Evolutionary conservation across 2,888 invertebrate genomes (phyloP), one percentile per base, ranked within the genome.

Genomic region (Trissolcus japonicus): DNA sequence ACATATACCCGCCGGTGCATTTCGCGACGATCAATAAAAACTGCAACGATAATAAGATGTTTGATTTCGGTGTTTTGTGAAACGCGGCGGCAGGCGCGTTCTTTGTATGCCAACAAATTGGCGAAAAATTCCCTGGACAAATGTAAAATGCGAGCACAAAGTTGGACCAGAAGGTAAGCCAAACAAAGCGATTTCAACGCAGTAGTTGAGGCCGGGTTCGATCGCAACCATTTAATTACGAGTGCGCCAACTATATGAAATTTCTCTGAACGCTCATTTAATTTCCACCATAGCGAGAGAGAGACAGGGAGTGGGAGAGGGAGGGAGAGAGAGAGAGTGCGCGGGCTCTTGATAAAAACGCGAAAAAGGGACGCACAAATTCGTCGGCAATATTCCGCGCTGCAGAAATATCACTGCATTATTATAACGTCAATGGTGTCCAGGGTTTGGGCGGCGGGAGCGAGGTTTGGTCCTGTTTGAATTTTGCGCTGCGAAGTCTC

Each of bases 151-250:
- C 62, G 50, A 60, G 63, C 63, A 35, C 35, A 65, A 75, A 59
- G 60, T 63, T 69, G 46, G 35, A 48, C 59, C 21, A 7, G 51
- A 54, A 19, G 68, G 51, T 57, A 67, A 66, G 57, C 66, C 66
- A 71, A 76, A 76, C 71, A 76, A 71, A 76, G 66, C 71, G 25
- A 59, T 65, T 76, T 60, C 59, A 50, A 35, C 35, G 35, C 76
- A 65, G 76, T 65, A 69, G 69, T 76, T 71, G 62, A 41, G 60
- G 51, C 63, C 65, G 19, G 59, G 25, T 69, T 75, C 69, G 76
- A 76, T 76, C 61, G 71, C 71, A 62, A 76, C 76, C 72, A 72
- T 76, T 76, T 76, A 76, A 76, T 72, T 76, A 76, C 72, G 66
- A 59, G 59, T 67, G 54, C 50, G 59, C 67, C 67, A 76, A 76